Evolutionary conservation across 2,797 vertebrate genomes (phyloP), one percentile per base, ranked within the genome.

Genomic region (Luscinia megarhynchos): DNA sequence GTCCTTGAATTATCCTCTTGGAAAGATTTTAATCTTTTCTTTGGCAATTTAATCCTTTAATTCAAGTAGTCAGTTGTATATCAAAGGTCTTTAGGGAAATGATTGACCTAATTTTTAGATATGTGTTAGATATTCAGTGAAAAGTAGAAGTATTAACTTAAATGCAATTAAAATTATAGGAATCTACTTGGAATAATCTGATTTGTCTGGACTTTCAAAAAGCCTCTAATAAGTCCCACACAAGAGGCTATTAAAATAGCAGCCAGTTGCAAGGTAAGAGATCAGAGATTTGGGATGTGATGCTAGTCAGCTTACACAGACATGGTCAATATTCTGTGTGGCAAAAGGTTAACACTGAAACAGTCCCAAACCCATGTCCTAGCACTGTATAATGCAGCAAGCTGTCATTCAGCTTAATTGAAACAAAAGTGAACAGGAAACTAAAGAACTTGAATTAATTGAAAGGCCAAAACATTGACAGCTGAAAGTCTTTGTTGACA

Each of bases 81-180:
- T 72, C 63, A 90, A 95, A 69, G 59, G 14, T 96, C 85, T 95
- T 96, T 72, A 50, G 78, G 70, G 76, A 75, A 94, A 87, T 81
- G 66, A 85, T 13, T 59, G 22, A 83, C 34, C 12, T 90, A 59
- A 83, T 84, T 95, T 59, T 85, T 94, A 79, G 78, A 95, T 95
- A 70, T 53, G 75, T 61, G 48, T 87, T 66, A 96, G 88, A 96
- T 92, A 92, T 12, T 83, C 19, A 54, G 20, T 66, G 87, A 93
- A 81, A 93, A 94, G 90, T 89, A 93, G 89, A 97, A 84, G 4
- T 79, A 94, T 93, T 94, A 93, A 90, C 48, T 95, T 87, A 95
- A 92, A 91, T 79, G 51, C 54, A 92, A 86, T 95, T 96, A 94
- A 95, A 95, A 91, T 91, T 63, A 82, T 29, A 87, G 67, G 66